Percentiles rank a stretch among this genome's conserved stretches.
These are phyloP conservation scores for Xestia c-nigrum DNA, from an alignment of 2,888 invertebrate species.

Conservation along the genomic window DNA sequence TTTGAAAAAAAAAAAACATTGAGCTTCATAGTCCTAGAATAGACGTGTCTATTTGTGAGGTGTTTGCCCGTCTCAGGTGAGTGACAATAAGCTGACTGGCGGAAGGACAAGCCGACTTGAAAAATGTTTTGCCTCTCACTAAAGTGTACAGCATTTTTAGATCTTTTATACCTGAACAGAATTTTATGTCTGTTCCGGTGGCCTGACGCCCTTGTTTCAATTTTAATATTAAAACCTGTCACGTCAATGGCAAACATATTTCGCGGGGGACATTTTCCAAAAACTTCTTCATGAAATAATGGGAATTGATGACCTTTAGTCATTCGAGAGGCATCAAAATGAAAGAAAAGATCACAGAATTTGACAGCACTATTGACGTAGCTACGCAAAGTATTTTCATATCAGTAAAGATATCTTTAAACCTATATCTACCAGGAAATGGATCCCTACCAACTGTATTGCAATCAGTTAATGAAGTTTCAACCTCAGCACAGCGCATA, in stretches of 20 bases:
- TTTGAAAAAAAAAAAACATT: slow-evolving; percentile 2
- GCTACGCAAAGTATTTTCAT: not conserved
- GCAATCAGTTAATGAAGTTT: slow-evolving; percentile 22
- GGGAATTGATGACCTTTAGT: not conserved
- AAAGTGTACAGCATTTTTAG: slow-evolving; percentile 5
- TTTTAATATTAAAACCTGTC: slow-evolving; percentile 3
- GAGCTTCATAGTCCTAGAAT: not conserved
- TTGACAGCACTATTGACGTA: not conserved
- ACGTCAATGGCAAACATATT: not conserved
- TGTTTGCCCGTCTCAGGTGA: not conserved
- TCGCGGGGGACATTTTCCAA: not conserved
- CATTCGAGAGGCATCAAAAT: not conserved
- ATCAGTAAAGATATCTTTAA: not conserved
- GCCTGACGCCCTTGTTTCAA: not conserved
- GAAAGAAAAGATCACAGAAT: not conserved
- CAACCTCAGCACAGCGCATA: slow-evolving; percentile 10
- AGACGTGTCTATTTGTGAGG: not conserved
- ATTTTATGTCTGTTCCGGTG: slow-evolving; percentile 21
- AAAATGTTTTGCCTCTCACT: slow-evolving; percentile 5
- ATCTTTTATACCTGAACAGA: not conserved
- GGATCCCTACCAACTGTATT: not conserved
- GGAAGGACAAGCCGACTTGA: slow-evolving; percentile 13
- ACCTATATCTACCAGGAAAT: not conserved
- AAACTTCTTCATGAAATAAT: not conserved
- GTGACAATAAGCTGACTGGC: slow-evolving; percentile 47